A percentile compares a stretch with the other conserved stretches of the same genome.
These are phyloP conservation scores for Agonum fuliginosum DNA, from an alignment of 2,888 invertebrate species.

Conservation along the genomic window DNA sequence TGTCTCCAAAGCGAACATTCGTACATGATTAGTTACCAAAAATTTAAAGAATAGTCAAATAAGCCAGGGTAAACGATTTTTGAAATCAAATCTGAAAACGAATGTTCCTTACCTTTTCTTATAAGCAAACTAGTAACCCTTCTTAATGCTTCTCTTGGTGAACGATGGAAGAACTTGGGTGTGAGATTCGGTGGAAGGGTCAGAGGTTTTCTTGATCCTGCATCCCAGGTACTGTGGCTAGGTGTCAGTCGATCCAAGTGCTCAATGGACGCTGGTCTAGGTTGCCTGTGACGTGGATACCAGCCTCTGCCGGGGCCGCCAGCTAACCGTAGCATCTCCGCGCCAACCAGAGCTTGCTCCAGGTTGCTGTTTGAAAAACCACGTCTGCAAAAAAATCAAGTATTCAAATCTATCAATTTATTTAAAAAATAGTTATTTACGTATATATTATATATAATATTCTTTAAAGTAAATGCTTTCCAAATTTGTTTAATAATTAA, in stretches of 20 bases:
- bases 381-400: constrained; percentile 63
- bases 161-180: constrained; percentile 92
- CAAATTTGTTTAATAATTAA: no score
- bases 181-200: constrained; percentile 92
- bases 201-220: constrained; percentile 83
- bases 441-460: no score
- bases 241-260: constrained; percentile 85
- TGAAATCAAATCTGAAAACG: not conserved
- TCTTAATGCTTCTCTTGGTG: constrained; percentile 89
- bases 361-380: constrained; percentile 57
- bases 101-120: constrained; percentile 79
- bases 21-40: constrained; percentile 58
- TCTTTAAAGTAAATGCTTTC: no score
- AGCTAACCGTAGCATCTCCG: constrained; percentile 85
- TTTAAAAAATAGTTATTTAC: no score
- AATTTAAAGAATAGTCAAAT: not conserved
- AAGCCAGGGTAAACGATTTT: not conserved
- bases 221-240: constrained; percentile 74
- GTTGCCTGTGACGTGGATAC: constrained; percentile 85
- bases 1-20: no score
- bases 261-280: constrained; percentile 89
- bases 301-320: constrained; percentile 90
- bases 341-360: constrained; percentile 74
- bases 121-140: constrained; percentile 93
- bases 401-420: no score